Conservation (phyloP, 2,888 invertebrate species). For the Aricia artaxerxes region DNA sequence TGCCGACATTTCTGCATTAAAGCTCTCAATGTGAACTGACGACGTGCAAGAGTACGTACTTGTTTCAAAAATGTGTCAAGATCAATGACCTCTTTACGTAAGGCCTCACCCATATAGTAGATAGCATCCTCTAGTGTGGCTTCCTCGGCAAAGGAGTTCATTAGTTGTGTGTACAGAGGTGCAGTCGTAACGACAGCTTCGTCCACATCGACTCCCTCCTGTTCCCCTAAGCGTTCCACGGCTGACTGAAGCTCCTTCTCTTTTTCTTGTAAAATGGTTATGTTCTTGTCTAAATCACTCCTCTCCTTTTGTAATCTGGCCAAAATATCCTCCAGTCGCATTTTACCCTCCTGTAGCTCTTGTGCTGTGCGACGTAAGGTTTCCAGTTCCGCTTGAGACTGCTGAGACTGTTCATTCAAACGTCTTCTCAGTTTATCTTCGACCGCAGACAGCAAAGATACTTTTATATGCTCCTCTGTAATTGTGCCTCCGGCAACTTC, state of each 20-base stretch:
- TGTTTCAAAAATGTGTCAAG: constrained; percentile 98
- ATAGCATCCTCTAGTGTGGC: constrained; percentile 99
- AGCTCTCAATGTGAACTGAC: constrained; percentile 97
- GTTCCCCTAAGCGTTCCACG: constrained; percentile 86
- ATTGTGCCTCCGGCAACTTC: constrained; percentile 87
- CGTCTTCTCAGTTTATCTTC: constrained; percentile 95
- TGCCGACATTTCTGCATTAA: constrained; percentile 98
- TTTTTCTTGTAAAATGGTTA: constrained; percentile 90
- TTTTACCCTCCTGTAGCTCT: constrained; percentile 91
- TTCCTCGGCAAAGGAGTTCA: constrained; percentile 98
- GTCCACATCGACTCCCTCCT: constrained; percentile 94
- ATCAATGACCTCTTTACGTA: constrained; percentile 95
- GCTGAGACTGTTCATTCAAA: constrained; percentile 93
- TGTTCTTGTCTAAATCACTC: constrained; percentile 91
- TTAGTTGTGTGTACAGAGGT: constrained; percentile 96
- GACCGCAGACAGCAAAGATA: constrained; percentile 95
- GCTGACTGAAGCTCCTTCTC: constrained; percentile 92
- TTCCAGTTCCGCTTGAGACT: constrained; percentile 94
- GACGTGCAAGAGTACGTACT: constrained; percentile 95
- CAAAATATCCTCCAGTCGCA: constrained; percentile 89
- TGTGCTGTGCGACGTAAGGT: constrained; percentile 92
- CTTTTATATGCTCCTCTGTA: constrained; percentile 96
- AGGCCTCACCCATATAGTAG: constrained; percentile 97
- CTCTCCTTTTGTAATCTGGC: constrained; percentile 88
- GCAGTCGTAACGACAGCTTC: constrained; percentile 98